These are phyloP conservation scores for Lathronympha strigana DNA, from an alignment of 2,888 invertebrate species.

Conservation along the genomic window DNA sequence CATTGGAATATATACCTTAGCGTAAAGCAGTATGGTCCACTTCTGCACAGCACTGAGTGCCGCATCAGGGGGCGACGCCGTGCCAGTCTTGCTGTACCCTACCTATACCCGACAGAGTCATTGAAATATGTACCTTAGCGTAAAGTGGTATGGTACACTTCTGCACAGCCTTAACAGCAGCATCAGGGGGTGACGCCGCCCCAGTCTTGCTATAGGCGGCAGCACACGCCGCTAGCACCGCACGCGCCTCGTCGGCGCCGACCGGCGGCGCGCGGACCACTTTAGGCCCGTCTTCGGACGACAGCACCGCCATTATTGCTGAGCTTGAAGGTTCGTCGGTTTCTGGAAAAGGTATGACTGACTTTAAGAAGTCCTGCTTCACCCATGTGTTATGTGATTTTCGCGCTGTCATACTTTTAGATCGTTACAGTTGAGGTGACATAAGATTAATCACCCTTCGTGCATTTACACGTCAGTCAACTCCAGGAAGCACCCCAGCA, in stretches of 20 bases:
- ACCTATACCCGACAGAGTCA: not conserved
- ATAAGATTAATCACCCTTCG: too few relatives aligned
- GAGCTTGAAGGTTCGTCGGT: slow-evolving; percentile 76
- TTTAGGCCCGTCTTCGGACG: slow-evolving; percentile 75
- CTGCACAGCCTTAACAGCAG: slow-evolving; percentile 85
- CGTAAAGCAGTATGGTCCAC: too few relatives aligned
- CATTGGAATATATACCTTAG: too few relatives aligned
- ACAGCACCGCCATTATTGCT: slow-evolving; percentile 79
- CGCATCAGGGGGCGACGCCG: too few relatives aligned
- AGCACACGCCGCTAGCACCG: slow-evolving; percentile 71
- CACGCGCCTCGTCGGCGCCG: slow-evolving; percentile 72
- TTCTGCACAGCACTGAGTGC: too few relatives aligned
- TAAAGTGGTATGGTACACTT: slow-evolving; percentile 88
- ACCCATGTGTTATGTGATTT: too few relatives aligned
- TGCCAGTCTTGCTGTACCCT: slow-evolving; percentile 47
- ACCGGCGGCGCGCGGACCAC: slow-evolving; percentile 75
- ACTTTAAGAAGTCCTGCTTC: too few relatives aligned
- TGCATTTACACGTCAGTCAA: too few relatives aligned
- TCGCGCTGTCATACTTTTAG: too few relatives aligned
- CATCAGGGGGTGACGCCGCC: slow-evolving; percentile 85
- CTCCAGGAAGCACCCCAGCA: too few relatives aligned
- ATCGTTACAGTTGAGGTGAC: too few relatives aligned
- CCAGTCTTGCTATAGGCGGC: slow-evolving; percentile 73
- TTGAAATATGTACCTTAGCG: slow-evolving; percentile 82
- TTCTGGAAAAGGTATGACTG: slow-evolving; percentile 53